phyloP scores from a whole-genome alignment of 2,797 vertebrate genomes.

The Psittacula echo region DNA sequence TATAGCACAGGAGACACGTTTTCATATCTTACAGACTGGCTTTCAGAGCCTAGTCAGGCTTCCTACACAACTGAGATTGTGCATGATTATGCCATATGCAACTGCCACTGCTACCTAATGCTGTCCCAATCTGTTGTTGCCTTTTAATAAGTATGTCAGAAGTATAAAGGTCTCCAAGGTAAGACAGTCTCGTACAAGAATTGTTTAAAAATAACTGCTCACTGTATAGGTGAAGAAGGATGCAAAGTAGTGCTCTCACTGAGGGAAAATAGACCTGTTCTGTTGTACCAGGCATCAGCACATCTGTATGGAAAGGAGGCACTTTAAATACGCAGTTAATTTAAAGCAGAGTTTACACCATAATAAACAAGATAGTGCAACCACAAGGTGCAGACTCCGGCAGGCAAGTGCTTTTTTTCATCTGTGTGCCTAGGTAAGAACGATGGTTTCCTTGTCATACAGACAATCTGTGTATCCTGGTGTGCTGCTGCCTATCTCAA shows the following conservation, averaged over 20 bases:
- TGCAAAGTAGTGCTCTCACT: background rate
- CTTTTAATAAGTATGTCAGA: background rate
- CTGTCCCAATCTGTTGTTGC: background rate
- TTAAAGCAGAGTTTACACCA: background rate
- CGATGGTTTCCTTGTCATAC: background rate
- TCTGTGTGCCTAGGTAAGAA: background rate
- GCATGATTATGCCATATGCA: background rate
- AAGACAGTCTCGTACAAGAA: background rate
- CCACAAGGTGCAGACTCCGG: background rate
- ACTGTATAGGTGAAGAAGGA: background rate
- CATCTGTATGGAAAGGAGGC: background rate
- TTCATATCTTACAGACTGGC: background rate
- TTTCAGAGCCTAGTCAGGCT: background rate
- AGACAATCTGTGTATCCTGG: rapidly evolving
- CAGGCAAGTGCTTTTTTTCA: background rate
- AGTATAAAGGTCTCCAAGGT: background rate
- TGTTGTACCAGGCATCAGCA: background rate
- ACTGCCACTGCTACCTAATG: background rate
- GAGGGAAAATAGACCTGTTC: background rate
- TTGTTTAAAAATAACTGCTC: background rate
- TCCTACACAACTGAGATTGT: background rate
- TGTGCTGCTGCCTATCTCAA: background rate
- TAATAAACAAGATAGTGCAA: background rate
- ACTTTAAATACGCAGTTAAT: background rate
- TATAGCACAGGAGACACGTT: background rate